Conservation (phyloP, 2,888 invertebrate genomes). For the Tinea pellionella region DNA sequence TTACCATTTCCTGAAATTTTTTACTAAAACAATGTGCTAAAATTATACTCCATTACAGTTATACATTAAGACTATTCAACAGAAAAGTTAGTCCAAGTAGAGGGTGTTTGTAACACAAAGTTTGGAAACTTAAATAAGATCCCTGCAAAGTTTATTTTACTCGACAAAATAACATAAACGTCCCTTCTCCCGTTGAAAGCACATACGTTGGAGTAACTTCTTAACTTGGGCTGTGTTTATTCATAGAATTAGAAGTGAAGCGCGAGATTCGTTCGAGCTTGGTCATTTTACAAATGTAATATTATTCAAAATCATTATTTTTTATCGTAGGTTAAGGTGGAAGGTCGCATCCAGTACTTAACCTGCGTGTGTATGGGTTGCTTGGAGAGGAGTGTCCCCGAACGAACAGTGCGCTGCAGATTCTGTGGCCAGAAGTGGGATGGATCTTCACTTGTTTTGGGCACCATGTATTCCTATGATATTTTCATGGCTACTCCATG, state of each 20-base stretch:
- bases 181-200: constrained; percentile 23
- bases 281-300: constrained; percentile 12
- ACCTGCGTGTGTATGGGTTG: constrained; percentile 96
- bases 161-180: constrained; percentile 34
- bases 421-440: constrained; percentile 91
- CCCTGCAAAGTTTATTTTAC: constrained; percentile 45
- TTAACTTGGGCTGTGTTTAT: constrained; percentile 32
- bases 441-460: constrained; percentile 92
- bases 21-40: background rate
- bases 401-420: constrained; percentile 82
- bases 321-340: constrained; percentile 82
- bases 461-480: constrained; percentile 98
- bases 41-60: background rate
- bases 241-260: constrained; percentile 44
- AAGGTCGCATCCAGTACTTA: constrained; percentile 89
- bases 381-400: constrained; percentile 84
- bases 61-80: constrained; percentile 10
- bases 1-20: background rate
- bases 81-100: constrained; percentile 13
- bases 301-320: background rate
- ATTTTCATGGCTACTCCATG: constrained; percentile 98
- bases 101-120: constrained; percentile 22
- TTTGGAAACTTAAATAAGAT: constrained; percentile 53
- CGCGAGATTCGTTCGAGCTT: constrained; percentile 18
- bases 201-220: constrained; percentile 29